Evolutionary conservation across 1,140 invertebrate genomes (phyloP).

Genomic region (Coptotermes formosanus): DNA sequence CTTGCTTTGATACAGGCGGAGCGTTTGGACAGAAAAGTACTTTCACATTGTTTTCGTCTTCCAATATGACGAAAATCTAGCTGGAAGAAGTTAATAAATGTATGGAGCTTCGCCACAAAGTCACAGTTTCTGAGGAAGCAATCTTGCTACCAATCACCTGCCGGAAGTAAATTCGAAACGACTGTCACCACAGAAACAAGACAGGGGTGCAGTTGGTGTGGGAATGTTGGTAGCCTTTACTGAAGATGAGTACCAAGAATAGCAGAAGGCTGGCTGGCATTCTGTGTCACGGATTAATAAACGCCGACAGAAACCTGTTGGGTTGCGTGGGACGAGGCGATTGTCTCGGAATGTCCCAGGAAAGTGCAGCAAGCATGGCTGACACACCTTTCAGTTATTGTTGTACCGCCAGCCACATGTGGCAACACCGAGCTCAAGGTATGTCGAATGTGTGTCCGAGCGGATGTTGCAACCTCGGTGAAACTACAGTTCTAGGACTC

Average conservation of each 20-base stretch:
- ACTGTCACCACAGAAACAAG: too few species aligned
- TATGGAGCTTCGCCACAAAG: too few species aligned
- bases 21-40: too few species aligned
- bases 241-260: neutral
- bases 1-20: too few species aligned
- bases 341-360: neutral
- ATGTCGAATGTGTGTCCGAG: neutral
- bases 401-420: neutral
- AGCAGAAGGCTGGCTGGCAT: neutral
- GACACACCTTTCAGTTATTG: neutral
- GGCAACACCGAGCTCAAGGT: neutral
- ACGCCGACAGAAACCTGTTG: neutral
- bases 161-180: too few species aligned
- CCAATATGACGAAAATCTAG: too few species aligned
- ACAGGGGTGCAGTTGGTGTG: neutral
- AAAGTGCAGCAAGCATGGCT: neutral
- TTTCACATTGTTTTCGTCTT: too few species aligned
- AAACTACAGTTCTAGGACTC: conserved; percentile 16
- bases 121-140: too few species aligned
- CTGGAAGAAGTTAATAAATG: too few species aligned
- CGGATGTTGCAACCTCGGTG: neutral
- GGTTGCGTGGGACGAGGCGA: neutral
- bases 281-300: neutral
- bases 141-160: too few species aligned
- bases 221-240: neutral